Evolutionary conservation across 2,888 invertebrate species (phyloP).

Genomic region (Stenichneumon culpator): DNA sequence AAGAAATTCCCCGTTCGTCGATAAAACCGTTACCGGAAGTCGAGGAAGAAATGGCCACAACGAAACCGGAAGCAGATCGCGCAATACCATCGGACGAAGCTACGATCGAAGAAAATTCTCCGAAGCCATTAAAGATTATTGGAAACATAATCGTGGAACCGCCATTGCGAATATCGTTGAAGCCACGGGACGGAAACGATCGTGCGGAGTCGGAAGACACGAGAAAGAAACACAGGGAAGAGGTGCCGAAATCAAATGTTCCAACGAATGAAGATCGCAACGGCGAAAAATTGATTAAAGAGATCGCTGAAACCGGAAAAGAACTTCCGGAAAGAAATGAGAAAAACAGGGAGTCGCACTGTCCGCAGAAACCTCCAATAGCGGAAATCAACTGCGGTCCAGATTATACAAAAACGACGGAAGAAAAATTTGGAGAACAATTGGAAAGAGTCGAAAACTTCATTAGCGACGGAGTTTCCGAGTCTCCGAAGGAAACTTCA

Average conservation of each 20-base stretch:
- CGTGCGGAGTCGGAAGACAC: background rate
- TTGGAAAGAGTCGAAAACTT: background rate
- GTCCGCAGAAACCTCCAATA: background rate
- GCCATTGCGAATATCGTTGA: background rate
- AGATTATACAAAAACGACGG: background rate
- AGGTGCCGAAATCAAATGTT: background rate
- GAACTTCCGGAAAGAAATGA: conserved; percentile 4
- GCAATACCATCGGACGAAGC: background rate
- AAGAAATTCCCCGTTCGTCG: background rate
- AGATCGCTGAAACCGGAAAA: background rate
- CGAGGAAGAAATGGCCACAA: background rate
- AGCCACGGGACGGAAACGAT: background rate
- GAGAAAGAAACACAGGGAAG: background rate
- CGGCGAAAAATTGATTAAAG: background rate
- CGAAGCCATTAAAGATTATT: background rate
- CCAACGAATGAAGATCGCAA: background rate
- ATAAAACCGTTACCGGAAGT: background rate
- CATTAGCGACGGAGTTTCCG: background rate
- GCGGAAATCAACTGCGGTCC: background rate
- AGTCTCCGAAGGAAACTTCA: background rate
- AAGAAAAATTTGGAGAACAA: background rate
- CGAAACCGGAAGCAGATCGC: background rate
- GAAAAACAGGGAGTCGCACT: background rate
- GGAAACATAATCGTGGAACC: background rate
- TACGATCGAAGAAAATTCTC: background rate